A percentile compares a stretch with the other conserved stretches of the same genome.
phyloP scores from a whole-genome alignment of 2,797 vertebrate species.

The Bradypus variegatus region DNA sequence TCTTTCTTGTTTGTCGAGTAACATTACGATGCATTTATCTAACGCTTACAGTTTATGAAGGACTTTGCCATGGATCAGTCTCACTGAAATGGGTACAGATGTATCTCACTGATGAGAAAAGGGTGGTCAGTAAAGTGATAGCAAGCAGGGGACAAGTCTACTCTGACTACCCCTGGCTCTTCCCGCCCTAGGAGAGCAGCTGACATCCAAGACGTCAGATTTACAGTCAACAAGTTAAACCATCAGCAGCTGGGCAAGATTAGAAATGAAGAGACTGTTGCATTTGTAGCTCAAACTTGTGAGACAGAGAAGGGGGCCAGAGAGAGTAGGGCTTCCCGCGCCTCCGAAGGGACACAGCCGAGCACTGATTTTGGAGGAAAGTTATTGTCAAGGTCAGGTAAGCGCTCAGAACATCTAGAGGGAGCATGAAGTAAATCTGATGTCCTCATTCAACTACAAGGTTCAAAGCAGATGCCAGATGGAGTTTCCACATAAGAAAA shows the following conservation, averaged over 20 bases:
- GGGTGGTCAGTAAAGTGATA: neutral
- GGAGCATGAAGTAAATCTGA: neutral
- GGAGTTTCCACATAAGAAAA: neutral
- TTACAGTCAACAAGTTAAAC: neutral
- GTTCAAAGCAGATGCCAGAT: neutral
- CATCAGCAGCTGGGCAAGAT: neutral
- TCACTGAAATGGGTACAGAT: neutral
- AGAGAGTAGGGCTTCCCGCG: neutral
- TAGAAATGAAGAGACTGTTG: neutral
- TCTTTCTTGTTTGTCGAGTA: neutral
- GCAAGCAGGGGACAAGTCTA: neutral
- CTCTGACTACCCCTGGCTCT: too few species aligned
- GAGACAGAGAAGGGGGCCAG: neutral
- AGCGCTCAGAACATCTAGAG: neutral
- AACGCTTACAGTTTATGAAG: neutral
- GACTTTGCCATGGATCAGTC: neutral
- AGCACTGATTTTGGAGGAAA: neutral
- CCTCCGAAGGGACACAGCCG: neutral
- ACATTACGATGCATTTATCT: neutral
- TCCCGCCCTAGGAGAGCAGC: neutral
- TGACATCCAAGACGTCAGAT: neutral
- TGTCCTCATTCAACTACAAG: neutral
- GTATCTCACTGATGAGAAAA: too few species aligned
- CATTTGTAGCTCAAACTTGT: neutral
- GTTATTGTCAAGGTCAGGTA: neutral